These are phyloP conservation scores for Premnoplex brunnescens DNA, from an alignment of 2,797 vertebrate genomes.

Conservation along the genomic window DNA sequence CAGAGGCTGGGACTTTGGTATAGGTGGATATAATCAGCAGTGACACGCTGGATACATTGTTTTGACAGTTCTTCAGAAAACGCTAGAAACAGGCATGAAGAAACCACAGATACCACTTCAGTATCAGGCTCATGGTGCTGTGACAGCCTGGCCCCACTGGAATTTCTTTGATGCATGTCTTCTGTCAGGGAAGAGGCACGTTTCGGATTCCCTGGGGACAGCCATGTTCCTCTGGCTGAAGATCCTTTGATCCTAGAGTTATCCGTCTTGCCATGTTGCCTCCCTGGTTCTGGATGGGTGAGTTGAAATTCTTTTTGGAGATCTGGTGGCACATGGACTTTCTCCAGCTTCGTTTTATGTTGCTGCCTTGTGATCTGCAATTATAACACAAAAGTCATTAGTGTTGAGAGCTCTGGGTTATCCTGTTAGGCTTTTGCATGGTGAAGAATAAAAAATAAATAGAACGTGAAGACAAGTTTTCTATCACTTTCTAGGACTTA, in stretches of 20 bases:
- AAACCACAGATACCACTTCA: background rate
- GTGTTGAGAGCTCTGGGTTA: background rate
- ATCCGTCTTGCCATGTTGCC: background rate
- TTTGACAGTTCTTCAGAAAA: background rate
- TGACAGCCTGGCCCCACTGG: background rate
- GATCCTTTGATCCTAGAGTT: background rate
- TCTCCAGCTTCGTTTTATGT: background rate
- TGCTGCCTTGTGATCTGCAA: background rate
- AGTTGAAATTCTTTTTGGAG: background rate
- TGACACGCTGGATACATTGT: rapidly evolving
- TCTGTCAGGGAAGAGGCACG: background rate
- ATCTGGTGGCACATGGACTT: background rate
- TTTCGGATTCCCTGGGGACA: background rate
- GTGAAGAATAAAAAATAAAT: background rate
- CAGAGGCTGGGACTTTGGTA: background rate
- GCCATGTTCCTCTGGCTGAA: background rate
- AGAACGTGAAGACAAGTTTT: background rate
- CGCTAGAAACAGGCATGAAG: background rate
- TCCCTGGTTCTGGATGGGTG: background rate
- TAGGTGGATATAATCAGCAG: background rate
- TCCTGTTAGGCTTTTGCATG: background rate
- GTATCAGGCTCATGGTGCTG: background rate
- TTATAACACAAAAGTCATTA: background rate
- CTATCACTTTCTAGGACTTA: background rate
- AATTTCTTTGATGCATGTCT: background rate